phyloP scores from a whole-genome alignment of 2,797 vertebrate species.

The Rhinophrynus dorsalis region DNA sequence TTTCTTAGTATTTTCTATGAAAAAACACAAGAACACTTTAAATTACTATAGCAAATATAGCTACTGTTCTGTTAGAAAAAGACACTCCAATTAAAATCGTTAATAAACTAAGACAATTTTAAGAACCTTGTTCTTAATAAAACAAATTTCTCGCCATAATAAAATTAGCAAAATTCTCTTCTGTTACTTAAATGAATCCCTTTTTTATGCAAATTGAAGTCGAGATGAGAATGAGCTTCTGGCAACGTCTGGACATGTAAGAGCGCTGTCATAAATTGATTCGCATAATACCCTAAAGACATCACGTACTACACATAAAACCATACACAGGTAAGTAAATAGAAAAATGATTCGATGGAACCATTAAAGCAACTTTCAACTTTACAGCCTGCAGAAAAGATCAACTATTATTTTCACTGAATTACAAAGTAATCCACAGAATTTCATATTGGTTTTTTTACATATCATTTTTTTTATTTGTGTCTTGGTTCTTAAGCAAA shows the following conservation, averaged over 20 bases:
- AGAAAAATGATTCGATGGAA: background rate
- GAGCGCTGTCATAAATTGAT: background rate
- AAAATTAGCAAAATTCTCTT: slow-evolving; percentile 2
- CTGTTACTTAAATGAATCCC: slow-evolving; percentile 3
- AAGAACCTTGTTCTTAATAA: slow-evolving; percentile 23
- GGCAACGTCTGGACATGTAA: background rate
- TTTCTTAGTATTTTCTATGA: background rate
- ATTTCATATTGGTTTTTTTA: background rate
- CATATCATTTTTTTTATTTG: background rate
- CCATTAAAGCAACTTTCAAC: background rate
- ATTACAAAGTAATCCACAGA: background rate
- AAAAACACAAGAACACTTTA: background rate
- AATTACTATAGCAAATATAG: slow-evolving; percentile 13
- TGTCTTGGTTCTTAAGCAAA: too few species aligned
- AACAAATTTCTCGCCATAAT: slow-evolving; percentile 19
- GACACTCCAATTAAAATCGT: slow-evolving; percentile 34
- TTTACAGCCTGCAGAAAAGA: slow-evolving; percentile 10
- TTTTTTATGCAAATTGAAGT: slow-evolving; percentile 1
- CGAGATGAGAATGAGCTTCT: background rate
- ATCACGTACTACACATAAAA: background rate
- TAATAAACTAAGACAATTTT: slow-evolving; percentile 13
- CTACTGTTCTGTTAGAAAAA: background rate
- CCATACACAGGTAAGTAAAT: background rate
- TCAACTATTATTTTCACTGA: background rate
- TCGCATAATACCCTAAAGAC: background rate